Evolutionary conservation across 1,140 invertebrate genomes (phyloP).

Genomic region (Polyergus mexicanus): DNA sequence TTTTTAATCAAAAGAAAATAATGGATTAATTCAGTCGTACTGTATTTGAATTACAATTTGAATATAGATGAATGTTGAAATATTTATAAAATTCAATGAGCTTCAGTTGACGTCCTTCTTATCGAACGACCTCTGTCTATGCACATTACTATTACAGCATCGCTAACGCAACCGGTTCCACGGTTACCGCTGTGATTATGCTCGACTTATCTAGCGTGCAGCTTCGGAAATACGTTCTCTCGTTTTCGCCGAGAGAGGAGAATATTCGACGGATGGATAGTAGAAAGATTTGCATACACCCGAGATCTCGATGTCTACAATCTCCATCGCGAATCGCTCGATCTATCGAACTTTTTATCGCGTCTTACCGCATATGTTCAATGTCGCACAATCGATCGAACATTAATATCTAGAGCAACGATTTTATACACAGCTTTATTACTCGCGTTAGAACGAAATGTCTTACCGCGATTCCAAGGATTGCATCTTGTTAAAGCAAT

Average conservation of each 20-base stretch:
- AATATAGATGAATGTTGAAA: background rate
- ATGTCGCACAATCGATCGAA: constrained; percentile 14
- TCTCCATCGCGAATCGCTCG: constrained; percentile 1
- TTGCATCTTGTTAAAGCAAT: background rate
- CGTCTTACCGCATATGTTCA: constrained; percentile 38
- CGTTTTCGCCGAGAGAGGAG: constrained; percentile 46
- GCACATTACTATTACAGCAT: constrained; percentile 63
- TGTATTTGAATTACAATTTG: background rate
- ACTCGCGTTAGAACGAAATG: background rate
- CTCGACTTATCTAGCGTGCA: constrained; percentile 40
- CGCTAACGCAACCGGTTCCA: constrained; percentile 66
- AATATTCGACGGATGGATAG: constrained; percentile 54
- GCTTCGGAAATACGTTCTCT: constrained; percentile 37
- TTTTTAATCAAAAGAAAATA: background rate
- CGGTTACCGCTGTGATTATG: constrained; percentile 56
- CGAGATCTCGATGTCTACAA: constrained; percentile 38
- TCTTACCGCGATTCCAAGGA: background rate
- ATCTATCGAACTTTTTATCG: constrained; percentile 20
- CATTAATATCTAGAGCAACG: constrained; percentile 49
- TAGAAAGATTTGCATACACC: constrained; percentile 44
- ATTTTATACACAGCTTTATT: background rate
- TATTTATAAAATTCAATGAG: background rate
- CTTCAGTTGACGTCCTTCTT: constrained; percentile 12
- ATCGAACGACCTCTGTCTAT: constrained; percentile 65
- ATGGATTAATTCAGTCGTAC: background rate